Evolutionary conservation across 2,797 vertebrate species (phyloP).

Genomic region (Okamejei kenojei): DNA sequence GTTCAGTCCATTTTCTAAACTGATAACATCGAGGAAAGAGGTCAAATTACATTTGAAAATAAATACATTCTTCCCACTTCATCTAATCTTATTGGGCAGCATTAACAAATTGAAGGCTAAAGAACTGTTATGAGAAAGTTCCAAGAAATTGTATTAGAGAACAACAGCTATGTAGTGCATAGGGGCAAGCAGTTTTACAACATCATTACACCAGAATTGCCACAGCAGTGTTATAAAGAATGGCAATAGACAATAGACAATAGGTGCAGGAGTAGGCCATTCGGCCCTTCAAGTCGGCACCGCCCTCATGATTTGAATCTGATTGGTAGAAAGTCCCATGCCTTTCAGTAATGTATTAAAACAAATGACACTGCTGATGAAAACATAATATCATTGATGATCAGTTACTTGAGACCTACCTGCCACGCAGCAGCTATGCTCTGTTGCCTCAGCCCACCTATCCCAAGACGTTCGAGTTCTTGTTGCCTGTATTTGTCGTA

Average conservation of each 20-base stretch:
- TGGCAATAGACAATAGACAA: background rate
- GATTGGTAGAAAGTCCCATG: background rate
- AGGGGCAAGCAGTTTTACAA: background rate
- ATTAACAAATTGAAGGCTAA: background rate
- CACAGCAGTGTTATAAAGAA: background rate
- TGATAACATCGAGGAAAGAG: background rate
- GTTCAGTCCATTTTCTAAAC: background rate
- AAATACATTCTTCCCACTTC: background rate
- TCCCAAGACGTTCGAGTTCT: constrained; percentile 45
- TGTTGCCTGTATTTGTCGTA: constrained; percentile 64
- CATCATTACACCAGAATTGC: background rate
- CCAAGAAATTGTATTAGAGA: background rate
- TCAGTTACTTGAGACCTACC: constrained; percentile 55
- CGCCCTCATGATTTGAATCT: background rate
- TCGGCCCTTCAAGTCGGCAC: too few species aligned
- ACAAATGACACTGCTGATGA: background rate
- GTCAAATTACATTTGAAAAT: constrained; percentile 3
- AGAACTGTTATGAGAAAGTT: background rate
- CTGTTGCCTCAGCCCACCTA: constrained; percentile 62
- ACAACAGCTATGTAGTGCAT: background rate
- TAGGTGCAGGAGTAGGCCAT: too few species aligned
- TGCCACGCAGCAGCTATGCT: constrained; percentile 66
- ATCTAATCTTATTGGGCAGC: background rate
- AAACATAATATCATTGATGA: background rate
- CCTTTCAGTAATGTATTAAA: background rate